Evolutionary conservation across 2,113 vertebrate genomes (phyloP), one percentile per base, ranked within the genome.

Genomic region (Echinops telfairi): DNA sequence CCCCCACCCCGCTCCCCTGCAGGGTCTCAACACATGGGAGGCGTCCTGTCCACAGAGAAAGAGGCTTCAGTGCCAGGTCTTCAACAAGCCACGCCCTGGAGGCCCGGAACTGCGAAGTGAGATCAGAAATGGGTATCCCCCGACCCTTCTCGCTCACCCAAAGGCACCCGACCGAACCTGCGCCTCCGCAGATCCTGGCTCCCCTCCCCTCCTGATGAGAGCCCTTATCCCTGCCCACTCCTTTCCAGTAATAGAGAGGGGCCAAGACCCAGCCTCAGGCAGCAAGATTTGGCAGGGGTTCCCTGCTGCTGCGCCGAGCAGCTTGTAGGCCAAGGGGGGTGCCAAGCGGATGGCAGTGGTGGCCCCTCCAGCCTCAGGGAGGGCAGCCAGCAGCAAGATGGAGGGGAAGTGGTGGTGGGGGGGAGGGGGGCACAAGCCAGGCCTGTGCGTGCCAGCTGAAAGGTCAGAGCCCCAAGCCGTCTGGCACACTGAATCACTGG

Each of bases 341-440:
- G 96, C 92, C 96, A 96, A 94, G 57, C 40, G 79, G 53, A 76
- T 86, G 47, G 86, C 92, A 64, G 43, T 73, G 36, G 80, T 84
- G 81, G 38, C 95, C 92, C 66, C 80, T 77, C 64, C n/a, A 88
- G 73, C 31, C 38, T 73, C 38, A 2, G 14, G 29, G 86, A 96
- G 73, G 83, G 86, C 88, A 95, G 91, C 73, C 80, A 85, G 47
- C 89, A 73, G 76, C 76, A 79, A 68, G 79, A 87, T 12, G 31
- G 70, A 82, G 83, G 4, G 57, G 88, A 36, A 71, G 66, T 62
- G 47, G 57, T 58, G 57, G 12, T 3, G 3, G 19, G 60, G 19
- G 19, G 88, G 71, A 60, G 57, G n/a, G 68, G 92, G 96, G 88
- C 88, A 94, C 47, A 62, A 83, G 80, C 57, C 27, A 6, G 60